Base-by-base conservation (phyloP, 2,797 vertebrate genomes). In the Taeniopygia guttata region DNA sequence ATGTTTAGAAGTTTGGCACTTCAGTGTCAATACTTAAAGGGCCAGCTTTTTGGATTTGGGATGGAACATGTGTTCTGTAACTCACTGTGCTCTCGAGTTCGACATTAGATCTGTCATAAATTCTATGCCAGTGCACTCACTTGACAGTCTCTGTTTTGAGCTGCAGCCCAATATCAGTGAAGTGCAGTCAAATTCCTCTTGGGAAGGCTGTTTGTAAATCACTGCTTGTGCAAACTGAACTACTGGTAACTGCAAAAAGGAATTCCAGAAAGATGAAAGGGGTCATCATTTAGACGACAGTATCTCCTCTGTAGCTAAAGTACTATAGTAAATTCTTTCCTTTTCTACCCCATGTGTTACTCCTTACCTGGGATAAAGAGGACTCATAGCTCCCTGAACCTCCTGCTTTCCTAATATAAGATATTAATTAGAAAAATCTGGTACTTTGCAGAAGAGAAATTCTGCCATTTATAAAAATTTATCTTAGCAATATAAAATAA, bases 101-200 rank as follows among this genome's bases (percentile, higher is more conserved):
- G 48, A 1, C 11, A 0, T 43, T 22, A 10, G 60, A 52, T 73
- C 46, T 83, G 48, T 38, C 51, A 9, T 63, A 22, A 58, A 30
- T 55, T 89, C 32, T 1, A 3, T 89, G 59, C 10, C 75, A 69
- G 59, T 5, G 16, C 40, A 11, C 22, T 69, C n/a, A 11, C 55
- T 88, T 59, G 67, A 16, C 59, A 52, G 56, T n/a, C 49, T 83
- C 51, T 82, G 18, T 27, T 89, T 84, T 92, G 92, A 91, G 36
- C 75, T 92, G 84, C 49, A 79, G 89, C 70, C 56, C 75, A 84
- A 3, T 84, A 87, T 69, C 62, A 70, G 92, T 90, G 90, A 92
- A 96, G 84, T 63, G 70, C 59, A 59, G 66, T 29, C 48, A 11
- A 36, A 84, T 40, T 5, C 36, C 72, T 48, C 66, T 34, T 11